Evolutionary conservation across 2,888 invertebrate genomes (phyloP).

Genomic region (Cryptops parisi): DNA sequence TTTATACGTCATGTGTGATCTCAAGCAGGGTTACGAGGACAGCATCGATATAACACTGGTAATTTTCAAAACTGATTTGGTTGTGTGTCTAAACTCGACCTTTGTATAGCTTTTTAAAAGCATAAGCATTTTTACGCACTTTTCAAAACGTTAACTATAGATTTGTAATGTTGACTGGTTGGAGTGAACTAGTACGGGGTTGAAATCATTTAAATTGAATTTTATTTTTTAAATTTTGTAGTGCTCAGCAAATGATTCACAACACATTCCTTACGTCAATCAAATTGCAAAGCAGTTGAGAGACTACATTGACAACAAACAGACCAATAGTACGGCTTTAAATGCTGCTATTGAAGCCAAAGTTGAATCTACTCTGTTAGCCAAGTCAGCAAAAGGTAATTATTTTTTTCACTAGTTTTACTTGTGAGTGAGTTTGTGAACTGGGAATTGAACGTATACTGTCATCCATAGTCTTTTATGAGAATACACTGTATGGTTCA

Average conservation of each 20-base stretch:
- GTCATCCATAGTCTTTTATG: no score
- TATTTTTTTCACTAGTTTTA: not conserved
- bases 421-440: no score
- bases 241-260: no score
- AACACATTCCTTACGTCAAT: conserved; percentile 7
- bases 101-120: not conserved
- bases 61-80: conserved; percentile 31
- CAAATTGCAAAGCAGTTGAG: conserved; percentile 42
- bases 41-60: conserved; percentile 75
- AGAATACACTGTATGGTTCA: no score
- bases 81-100: not conserved
- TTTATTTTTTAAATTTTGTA: conserved; percentile 23
- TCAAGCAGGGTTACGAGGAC: conserved; percentile 62
- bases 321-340: conserved; percentile 43
- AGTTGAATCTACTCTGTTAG: conserved; percentile 52
- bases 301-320: conserved; percentile 47
- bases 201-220: no score
- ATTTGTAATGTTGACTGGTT: no score
- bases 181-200: no score
- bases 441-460: no score
- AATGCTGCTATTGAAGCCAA: conserved; percentile 61
- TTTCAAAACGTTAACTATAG: no score
- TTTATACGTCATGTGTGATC: conserved; percentile 59
- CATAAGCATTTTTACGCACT: not conserved
- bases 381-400: conserved; percentile 39